phyloP scores from a whole-genome alignment of 2,113 vertebrate genomes.

The Sturnira hondurensis region DNA sequence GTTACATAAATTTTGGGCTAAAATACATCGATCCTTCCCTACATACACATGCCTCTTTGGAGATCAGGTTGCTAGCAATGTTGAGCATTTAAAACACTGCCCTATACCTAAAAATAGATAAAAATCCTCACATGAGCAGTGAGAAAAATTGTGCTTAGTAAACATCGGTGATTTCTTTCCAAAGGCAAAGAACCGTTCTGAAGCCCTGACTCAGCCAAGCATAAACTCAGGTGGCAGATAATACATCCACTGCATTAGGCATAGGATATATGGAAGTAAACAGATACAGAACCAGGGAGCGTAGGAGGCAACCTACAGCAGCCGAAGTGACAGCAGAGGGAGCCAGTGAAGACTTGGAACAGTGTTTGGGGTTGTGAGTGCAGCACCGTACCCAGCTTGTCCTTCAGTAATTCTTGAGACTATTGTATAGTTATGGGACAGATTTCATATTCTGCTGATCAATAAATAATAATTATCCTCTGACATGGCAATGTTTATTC shows the following conservation, averaged over 20 bases:
- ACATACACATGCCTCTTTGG: background rate
- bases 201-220: background rate
- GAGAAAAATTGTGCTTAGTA: background rate
- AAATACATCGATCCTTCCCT: background rate
- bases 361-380: fast-evolving
- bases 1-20: background rate
- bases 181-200: background rate
- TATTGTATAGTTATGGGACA: background rate
- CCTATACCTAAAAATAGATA: background rate
- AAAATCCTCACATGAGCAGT: background rate
- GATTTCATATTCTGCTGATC: background rate
- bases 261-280: background rate
- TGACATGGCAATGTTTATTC: background rate
- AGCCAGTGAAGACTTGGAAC: slow-evolving; percentile 16
- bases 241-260: background rate
- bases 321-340: slow-evolving; percentile 32
- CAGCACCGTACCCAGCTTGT: fast-evolving
- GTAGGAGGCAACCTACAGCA: background rate
- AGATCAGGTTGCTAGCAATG: background rate
- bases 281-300: background rate
- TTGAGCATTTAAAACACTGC: background rate
- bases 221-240: background rate
- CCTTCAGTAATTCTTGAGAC: background rate
- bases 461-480: background rate
- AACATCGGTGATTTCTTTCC: background rate